A percentile compares a stretch with the other conserved stretches of the same genome.
Evolutionary conservation across 2,888 invertebrate species (phyloP).

Genomic region (Pomacea canaliculata): DNA sequence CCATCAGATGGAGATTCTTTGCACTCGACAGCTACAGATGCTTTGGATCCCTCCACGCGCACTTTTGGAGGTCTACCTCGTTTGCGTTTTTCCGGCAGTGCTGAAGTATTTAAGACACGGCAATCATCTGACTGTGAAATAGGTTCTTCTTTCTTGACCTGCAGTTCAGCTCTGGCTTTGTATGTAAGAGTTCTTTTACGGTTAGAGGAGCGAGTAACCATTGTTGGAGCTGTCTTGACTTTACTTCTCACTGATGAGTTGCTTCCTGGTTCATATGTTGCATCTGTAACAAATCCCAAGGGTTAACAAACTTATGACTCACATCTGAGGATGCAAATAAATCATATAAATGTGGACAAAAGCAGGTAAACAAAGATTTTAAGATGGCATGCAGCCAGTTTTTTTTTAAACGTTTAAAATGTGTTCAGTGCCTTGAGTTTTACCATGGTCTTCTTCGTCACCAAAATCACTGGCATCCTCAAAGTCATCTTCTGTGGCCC

Average conservation of each 20-base stretch:
- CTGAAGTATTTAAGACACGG: neutral
- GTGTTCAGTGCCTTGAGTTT: neutral
- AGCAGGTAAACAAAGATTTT: neutral
- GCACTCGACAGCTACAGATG: neutral
- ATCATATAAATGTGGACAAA: neutral
- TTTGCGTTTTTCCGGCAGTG: constrained; percentile 5
- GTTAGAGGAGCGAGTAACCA: constrained; percentile 15
- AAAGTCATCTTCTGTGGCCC: neutral
- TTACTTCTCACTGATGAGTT: neutral
- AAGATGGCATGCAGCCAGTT: neutral
- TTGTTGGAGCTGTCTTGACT: neutral
- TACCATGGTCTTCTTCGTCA: constrained; percentile 16
- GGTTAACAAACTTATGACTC: neutral
- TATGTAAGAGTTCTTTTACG: constrained; percentile 15
- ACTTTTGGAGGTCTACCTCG: constrained; percentile 20
- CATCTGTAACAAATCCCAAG: constrained; percentile 3
- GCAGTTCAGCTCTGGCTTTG: constrained; percentile 10
- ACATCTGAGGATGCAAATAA: neutral
- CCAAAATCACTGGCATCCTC: neutral
- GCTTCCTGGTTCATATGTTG: constrained; percentile 8
- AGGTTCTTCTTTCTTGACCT: constrained; percentile 7
- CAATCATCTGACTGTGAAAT: neutral
- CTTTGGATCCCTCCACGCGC: neutral
- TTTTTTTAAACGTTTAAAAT: neutral
- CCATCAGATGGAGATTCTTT: constrained; percentile 8